Evolutionary conservation across 2,888 invertebrate species (phyloP).

Genomic region (Heteropelma amictum): DNA sequence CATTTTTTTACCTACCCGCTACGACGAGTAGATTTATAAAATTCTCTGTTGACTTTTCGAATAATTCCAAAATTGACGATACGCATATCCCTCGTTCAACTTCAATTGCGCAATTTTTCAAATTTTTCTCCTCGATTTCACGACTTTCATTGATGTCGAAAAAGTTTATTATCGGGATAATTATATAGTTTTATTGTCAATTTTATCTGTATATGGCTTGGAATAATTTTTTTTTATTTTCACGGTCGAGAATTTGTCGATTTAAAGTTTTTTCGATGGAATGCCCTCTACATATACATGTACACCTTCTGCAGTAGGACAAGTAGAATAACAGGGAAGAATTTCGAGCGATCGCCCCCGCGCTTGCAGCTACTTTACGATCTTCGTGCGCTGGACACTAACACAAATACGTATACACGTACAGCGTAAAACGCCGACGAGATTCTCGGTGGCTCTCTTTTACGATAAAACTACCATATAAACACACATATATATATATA

Average conservation of each 20-base stretch:
- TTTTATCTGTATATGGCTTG: no score
- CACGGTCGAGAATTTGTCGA: neutral
- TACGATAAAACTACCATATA: slow-evolving; percentile 37
- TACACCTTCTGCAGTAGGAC: slow-evolving; percentile 24
- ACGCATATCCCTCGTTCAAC: neutral
- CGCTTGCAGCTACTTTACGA: slow-evolving; percentile 49
- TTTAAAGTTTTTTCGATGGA: neutral
- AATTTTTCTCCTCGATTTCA: neutral
- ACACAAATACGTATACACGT: neutral
- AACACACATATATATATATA: neutral
- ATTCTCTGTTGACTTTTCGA: neutral
- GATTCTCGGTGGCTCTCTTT: slow-evolving; percentile 32
- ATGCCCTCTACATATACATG: neutral
- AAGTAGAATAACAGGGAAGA: slow-evolving; percentile 37
- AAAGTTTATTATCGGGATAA: no score
- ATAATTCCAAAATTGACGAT: neutral
- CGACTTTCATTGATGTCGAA: no score
- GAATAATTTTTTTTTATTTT: neutral
- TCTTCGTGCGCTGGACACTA: slow-evolving; percentile 24
- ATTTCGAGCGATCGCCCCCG: slow-evolving; percentile 49
- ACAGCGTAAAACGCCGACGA: slow-evolving; percentile 55
- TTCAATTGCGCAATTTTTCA: neutral
- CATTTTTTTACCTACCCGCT: no score
- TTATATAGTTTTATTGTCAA: no score
- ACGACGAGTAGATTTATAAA: no score